phyloP scores from a whole-genome alignment of 2,113 vertebrate species.

The Lates calcarifer region DNA sequence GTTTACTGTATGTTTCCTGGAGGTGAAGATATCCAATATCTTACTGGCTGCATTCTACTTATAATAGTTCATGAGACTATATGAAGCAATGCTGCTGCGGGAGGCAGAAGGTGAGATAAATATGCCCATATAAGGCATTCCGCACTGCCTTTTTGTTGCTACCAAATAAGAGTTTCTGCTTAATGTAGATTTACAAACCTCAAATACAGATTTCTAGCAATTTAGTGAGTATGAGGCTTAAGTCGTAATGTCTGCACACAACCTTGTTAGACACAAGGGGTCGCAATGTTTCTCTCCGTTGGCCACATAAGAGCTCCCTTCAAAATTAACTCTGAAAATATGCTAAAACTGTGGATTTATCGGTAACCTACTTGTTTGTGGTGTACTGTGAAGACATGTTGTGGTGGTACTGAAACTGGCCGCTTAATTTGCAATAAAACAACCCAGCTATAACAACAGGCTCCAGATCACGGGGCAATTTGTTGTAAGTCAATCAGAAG shows the following conservation, averaged over 20 bases:
- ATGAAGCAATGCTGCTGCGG: slow-evolving; percentile 49
- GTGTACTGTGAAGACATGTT: background rate
- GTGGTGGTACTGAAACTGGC: background rate
- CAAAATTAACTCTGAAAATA: slow-evolving; percentile 45
- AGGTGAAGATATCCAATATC: slow-evolving; percentile 29
- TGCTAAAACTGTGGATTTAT: slow-evolving; percentile 2
- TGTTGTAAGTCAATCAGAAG: accelerated
- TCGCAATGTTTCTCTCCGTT: slow-evolving; percentile 32
- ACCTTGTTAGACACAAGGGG: slow-evolving; percentile 54
- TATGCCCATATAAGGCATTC: background rate
- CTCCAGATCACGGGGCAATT: background rate
- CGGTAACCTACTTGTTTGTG: background rate
- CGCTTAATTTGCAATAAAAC: background rate
- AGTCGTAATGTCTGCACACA: background rate
- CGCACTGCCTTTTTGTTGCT: background rate
- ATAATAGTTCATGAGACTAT: slow-evolving; percentile 5
- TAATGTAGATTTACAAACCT: background rate
- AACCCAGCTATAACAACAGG: no score
- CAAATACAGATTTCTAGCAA: background rate
- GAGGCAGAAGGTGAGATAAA: slow-evolving; percentile 57
- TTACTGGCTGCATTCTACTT: slow-evolving; percentile 17
- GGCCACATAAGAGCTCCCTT: slow-evolving; percentile 43
- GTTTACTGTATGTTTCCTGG: slow-evolving; percentile 16
- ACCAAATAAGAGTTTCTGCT: background rate
- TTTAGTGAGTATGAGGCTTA: background rate